Percentiles rank a stretch among this genome's conserved stretches.
These are phyloP conservation scores for Mixornis gularis DNA, from an alignment of 2,113 vertebrate genomes.

Conservation along the genomic window DNA sequence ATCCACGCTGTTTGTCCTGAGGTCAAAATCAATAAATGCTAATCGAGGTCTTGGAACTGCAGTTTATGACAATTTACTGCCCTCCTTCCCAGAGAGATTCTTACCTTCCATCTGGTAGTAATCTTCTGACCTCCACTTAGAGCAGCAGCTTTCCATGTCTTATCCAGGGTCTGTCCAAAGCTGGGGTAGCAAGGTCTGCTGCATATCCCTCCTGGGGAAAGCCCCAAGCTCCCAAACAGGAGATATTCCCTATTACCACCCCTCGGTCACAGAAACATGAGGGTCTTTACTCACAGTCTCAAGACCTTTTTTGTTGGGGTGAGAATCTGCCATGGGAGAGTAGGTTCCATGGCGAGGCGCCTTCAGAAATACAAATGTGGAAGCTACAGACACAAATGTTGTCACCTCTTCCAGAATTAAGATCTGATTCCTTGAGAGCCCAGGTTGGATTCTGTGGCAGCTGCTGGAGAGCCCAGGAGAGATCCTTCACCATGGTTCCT, in stretches of 20 bases:
- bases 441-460: rapidly evolving
- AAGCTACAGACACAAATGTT: background rate
- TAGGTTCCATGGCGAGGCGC: background rate
- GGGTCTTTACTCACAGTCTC: background rate
- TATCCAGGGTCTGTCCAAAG: background rate
- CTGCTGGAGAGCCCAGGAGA: background rate
- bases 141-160: background rate
- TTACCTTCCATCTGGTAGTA: background rate
- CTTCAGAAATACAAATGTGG: background rate
- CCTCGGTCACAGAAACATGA: rapidly evolving
- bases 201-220: background rate
- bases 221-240: background rate
- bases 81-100: background rate
- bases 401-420: background rate
- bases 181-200: background rate
- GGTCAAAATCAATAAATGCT: background rate
- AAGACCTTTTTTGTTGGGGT: background rate
- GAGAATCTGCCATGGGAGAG: background rate
- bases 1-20: background rate
- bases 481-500: background rate
- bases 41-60: background rate
- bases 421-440: background rate
- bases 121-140: background rate
- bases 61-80: background rate
- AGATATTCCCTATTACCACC: background rate